These are phyloP conservation scores for Gymnopithys bicolor DNA, from an alignment of 2,797 vertebrate species.

Conservation along the genomic window DNA sequence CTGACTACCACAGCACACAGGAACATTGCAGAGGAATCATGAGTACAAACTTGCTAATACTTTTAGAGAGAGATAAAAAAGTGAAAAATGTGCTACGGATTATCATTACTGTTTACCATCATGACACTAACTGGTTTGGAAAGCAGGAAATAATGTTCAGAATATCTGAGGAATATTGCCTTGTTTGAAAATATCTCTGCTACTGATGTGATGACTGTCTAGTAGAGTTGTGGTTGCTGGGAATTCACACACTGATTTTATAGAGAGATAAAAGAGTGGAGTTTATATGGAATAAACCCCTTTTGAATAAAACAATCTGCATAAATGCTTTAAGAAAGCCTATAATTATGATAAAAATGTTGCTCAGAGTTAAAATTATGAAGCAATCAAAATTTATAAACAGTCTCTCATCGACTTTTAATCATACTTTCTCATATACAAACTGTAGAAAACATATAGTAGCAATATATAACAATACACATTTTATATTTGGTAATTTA, in stretches of 20 bases:
- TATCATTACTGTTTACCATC: background rate
- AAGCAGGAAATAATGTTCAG: background rate
- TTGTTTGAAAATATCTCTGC: background rate
- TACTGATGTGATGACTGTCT: constrained; percentile 46
- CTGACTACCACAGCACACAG: background rate
- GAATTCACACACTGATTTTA: constrained; percentile 74
- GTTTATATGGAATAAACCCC: constrained; percentile 82
- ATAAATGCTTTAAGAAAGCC: constrained; percentile 86
- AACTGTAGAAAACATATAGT: constrained; percentile 82
- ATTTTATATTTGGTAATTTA: constrained; percentile 73
- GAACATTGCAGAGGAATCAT: background rate
- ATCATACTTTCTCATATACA: constrained; percentile 83
- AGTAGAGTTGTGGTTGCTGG: constrained; percentile 65
- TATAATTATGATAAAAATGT: constrained; percentile 90
- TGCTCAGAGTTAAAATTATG: constrained; percentile 87
- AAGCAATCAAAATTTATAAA: constrained; percentile 90
- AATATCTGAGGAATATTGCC: background rate
- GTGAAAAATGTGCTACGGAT: background rate
- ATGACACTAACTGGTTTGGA: background rate
- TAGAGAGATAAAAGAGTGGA: constrained; percentile 78
- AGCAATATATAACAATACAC: constrained; percentile 74
- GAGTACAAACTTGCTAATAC: background rate
- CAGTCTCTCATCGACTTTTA: constrained; percentile 86
- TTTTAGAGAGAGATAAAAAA: background rate
- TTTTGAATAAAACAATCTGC: constrained; percentile 85